Conservation (phyloP, 2,888 invertebrate species). For the Leptopilina syphax region DNA sequence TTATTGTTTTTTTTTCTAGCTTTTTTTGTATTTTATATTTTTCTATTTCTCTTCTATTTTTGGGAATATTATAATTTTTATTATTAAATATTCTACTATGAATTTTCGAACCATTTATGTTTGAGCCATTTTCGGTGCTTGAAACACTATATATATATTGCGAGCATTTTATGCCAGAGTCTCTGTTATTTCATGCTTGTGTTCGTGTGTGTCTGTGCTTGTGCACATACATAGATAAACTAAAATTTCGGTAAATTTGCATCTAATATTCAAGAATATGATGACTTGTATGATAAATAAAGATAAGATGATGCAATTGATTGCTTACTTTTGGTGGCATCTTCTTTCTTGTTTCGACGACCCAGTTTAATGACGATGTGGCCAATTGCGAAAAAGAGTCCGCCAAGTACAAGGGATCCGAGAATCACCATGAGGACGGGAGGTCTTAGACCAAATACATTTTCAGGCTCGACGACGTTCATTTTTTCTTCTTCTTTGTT, state of each 20-base stretch:
- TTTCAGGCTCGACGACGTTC: slow-evolving; percentile 53
- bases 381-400: slow-evolving; percentile 19
- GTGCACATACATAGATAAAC: not conserved
- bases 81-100: too few species aligned
- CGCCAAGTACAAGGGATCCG: slow-evolving; percentile 22
- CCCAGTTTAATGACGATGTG: not conserved
- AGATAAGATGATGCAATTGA: not conserved
- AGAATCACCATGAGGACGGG: slow-evolving; percentile 42
- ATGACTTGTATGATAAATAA: not conserved
- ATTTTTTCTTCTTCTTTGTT: slow-evolving; percentile 46
- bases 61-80: too few species aligned
- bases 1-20: too few species aligned
- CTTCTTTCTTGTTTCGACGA: not conserved
- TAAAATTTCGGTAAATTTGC: not conserved
- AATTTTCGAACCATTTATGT: too few species aligned
- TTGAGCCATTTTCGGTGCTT: too few species aligned
- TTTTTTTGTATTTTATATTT: too few species aligned
- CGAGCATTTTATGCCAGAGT: too few species aligned
- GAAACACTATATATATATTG: too few species aligned
- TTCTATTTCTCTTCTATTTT: too few species aligned
- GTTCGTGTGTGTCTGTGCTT: too few species aligned
- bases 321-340: slow-evolving; percentile 21
- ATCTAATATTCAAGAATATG: not conserved
- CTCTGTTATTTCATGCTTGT: too few species aligned
- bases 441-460: slow-evolving; percentile 45